phyloP scores from a whole-genome alignment of 2,113 vertebrate species.

The Eclectus roratus region DNA sequence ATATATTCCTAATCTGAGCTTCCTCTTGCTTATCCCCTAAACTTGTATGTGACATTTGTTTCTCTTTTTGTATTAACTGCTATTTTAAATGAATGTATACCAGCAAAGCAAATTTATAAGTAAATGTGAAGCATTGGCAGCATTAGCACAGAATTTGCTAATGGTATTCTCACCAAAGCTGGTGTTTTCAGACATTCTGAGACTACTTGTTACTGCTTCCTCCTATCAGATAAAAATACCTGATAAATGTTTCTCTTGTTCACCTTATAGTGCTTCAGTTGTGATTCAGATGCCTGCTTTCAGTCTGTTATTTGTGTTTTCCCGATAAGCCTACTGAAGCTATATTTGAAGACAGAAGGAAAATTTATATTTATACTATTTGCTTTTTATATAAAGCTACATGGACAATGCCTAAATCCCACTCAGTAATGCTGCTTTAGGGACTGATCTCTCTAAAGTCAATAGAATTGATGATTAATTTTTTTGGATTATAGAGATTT shows the following conservation, averaged over 20 bases:
- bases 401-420: not conserved
- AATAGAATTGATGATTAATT: not conserved
- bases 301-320: not conserved
- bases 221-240: not conserved
- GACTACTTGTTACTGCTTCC: not conserved
- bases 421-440: not conserved
- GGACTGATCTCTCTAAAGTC: not conserved
- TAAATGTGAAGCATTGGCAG: not conserved
- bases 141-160: not conserved
- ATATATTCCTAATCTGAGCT: not conserved
- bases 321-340: not conserved
- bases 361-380: not conserved
- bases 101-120: not conserved
- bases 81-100: not conserved
- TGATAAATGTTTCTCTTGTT: not conserved
- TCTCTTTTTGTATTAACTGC: not conserved
- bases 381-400: not conserved
- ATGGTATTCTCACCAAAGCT: not conserved
- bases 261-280: not conserved
- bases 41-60: not conserved
- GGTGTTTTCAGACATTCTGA: not conserved
- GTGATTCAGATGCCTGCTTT: not conserved
- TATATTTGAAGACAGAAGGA: not conserved
- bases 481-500: not conserved
- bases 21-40: not conserved